phyloP scores from a whole-genome alignment of 2,797 vertebrate genomes.

The Megaceryle alcyon region DNA sequence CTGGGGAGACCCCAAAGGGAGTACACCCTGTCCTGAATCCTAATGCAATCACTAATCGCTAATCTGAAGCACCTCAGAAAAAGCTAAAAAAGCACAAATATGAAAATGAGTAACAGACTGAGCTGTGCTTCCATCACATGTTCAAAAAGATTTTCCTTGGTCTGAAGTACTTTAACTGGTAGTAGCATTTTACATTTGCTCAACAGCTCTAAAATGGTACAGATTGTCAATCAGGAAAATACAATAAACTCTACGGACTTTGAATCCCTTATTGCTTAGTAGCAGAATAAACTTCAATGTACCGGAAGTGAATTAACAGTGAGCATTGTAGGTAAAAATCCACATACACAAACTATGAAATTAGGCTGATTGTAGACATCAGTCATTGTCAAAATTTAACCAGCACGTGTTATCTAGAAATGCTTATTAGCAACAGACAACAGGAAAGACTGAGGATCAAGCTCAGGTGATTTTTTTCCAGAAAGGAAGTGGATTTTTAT shows the following conservation, averaged over 20 bases:
- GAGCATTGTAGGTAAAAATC: neutral
- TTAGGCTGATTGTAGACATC: neutral
- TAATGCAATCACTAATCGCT: neutral
- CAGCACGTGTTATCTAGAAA: neutral
- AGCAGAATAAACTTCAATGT: neutral
- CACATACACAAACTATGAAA: neutral
- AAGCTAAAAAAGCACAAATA: neutral
- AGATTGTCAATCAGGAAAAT: neutral
- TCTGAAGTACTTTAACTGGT: neutral
- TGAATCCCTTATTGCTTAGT: neutral
- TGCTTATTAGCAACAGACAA: neutral
- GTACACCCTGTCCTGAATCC: neutral
- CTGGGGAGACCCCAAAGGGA: neutral
- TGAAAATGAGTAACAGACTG: neutral
- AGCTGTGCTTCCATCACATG: neutral
- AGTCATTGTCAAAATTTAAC: neutral
- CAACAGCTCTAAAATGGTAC: neutral
- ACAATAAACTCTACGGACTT: neutral
- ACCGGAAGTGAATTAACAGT: neutral
- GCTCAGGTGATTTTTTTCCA: neutral
- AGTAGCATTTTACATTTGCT: neutral
- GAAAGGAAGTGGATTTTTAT: neutral
- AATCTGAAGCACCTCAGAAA: neutral
- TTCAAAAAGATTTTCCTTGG: neutral
- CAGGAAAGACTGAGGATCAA: neutral